These are phyloP conservation scores for Napeogenes inachia DNA, from an alignment of 2,888 invertebrate genomes.

Conservation along the genomic window DNA sequence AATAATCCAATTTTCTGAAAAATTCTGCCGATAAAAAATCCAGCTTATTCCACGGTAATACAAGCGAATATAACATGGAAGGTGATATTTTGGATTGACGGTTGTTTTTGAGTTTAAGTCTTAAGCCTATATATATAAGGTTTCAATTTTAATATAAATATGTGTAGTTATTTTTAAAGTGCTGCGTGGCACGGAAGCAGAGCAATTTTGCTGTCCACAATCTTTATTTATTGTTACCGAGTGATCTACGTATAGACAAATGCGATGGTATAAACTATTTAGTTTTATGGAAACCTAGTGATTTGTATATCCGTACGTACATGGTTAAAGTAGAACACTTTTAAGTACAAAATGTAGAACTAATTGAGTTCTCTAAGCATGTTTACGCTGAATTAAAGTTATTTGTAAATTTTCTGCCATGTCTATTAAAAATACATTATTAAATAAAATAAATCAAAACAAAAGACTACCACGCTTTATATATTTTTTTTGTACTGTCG, in stretches of 20 bases:
- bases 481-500: no score
- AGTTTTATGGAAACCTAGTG: slow-evolving; percentile 32
- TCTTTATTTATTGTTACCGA: slow-evolving; percentile 57
- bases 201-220: slow-evolving; percentile 61
- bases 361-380: background rate
- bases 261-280: slow-evolving; percentile 51
- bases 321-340: slow-evolving; percentile 1
- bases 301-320: slow-evolving; percentile 28
- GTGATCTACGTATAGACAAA: slow-evolving; percentile 64
- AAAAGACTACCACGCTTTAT: no score
- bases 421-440: background rate
- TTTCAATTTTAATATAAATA: slow-evolving; percentile 29
- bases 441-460: background rate
- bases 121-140: slow-evolving; percentile 34
- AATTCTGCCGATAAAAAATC: slow-evolving; percentile 42
- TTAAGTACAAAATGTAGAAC: slow-evolving; percentile 2
- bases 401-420: background rate
- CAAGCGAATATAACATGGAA: slow-evolving; percentile 45
- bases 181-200: slow-evolving; percentile 52
- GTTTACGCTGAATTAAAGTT: background rate
- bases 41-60: slow-evolving; percentile 49
- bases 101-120: slow-evolving; percentile 33
- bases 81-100: slow-evolving; percentile 36
- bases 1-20: slow-evolving; percentile 11
- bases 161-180: slow-evolving; percentile 39